These are phyloP conservation scores for Volucella inflata DNA, from an alignment of 2,888 invertebrate species.

Conservation along the genomic window DNA sequence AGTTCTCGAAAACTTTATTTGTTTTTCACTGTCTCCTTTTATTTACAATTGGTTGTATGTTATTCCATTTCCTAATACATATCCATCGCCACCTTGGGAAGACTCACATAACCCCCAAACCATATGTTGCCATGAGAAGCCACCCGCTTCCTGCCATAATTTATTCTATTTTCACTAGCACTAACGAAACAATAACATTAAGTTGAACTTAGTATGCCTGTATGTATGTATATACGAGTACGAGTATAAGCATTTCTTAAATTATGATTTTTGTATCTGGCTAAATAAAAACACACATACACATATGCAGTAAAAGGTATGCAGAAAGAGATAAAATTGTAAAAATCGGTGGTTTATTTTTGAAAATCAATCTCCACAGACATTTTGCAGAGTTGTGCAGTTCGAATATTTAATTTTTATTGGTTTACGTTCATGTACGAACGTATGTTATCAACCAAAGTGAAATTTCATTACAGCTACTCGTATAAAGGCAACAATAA, in stretches of 20 bases:
- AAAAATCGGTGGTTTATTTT: slow-evolving; percentile 10
- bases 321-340: not conserved
- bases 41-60: slow-evolving; percentile 27
- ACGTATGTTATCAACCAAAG: too few relatives aligned
- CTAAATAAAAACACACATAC: not conserved
- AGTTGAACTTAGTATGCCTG: not conserved
- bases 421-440: not conserved
- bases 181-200: slow-evolving; percentile 41
- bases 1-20: slow-evolving; percentile 11
- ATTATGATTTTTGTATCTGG: slow-evolving; percentile 2
- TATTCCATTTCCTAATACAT: slow-evolving; percentile 38
- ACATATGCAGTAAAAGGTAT: slow-evolving; percentile 2
- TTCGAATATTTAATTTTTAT: not conserved
- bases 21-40: slow-evolving; percentile 10
- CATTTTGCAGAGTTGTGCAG: not conserved
- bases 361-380: not conserved
- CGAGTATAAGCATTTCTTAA: slow-evolving; percentile 16
- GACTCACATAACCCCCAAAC: not conserved
- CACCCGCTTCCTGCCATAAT: slow-evolving; percentile 61
- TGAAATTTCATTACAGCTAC: too few relatives aligned
- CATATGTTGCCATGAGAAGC: slow-evolving; percentile 33
- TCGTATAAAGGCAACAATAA: too few relatives aligned
- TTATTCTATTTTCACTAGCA: slow-evolving; percentile 41
- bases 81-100: slow-evolving; percentile 37
- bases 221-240: not conserved